phyloP scores from a whole-genome alignment of 2,113 vertebrate species.

The Nothocercus nigrocapillus region DNA sequence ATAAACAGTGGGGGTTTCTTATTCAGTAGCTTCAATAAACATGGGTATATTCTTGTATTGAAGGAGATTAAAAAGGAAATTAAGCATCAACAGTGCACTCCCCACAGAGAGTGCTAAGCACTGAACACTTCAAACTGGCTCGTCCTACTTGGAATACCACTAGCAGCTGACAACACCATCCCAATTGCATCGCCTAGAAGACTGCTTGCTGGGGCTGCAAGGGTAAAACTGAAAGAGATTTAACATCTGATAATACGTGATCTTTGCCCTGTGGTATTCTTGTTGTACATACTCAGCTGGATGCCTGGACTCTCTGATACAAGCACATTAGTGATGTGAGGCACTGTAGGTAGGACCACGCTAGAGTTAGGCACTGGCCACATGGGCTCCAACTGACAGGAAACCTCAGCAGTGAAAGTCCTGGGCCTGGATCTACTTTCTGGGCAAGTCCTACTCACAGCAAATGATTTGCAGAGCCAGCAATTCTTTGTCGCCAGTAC shows the following conservation, averaged over 20 bases:
- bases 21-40: neutral
- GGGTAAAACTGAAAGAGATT: neutral
- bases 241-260: neutral
- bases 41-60: neutral
- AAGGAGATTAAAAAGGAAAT: neutral
- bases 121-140: neutral
- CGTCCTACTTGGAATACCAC: neutral
- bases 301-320: neutral
- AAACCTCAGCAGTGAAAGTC: neutral
- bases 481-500: neutral
- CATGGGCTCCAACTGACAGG: neutral
- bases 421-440: neutral
- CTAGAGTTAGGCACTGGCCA: neutral
- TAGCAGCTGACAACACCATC: neutral
- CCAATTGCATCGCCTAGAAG: neutral
- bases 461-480: neutral
- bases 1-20: neutral
- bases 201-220: neutral
- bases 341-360: neutral
- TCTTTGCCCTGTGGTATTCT: neutral
- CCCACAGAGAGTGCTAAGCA: neutral
- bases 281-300: neutral
- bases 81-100: fast-evolving
- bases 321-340: neutral
- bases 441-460: neutral